phyloP scores from a whole-genome alignment of 2,797 vertebrate species.

The Tokudaia tokunoshimensis region DNA sequence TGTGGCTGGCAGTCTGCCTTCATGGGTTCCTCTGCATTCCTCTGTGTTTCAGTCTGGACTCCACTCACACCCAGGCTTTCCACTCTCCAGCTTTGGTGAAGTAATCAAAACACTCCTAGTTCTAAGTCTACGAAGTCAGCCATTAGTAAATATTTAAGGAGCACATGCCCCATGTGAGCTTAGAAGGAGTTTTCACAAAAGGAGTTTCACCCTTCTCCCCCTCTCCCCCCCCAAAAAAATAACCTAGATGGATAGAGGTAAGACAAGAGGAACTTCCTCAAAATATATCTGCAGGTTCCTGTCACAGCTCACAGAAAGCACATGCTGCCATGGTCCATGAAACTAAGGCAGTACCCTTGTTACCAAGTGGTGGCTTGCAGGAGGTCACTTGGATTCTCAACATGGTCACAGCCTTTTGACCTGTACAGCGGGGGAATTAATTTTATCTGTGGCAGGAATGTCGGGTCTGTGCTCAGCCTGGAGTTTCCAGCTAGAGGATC shows the following conservation, averaged over 20 bases:
- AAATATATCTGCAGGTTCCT: background rate
- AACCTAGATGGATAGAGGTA: too few relatives aligned
- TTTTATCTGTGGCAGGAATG: background rate
- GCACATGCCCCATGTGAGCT: background rate
- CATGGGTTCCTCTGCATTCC: background rate
- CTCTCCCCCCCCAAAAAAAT: too few relatives aligned
- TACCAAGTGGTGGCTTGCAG: accelerated
- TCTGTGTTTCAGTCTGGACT: background rate
- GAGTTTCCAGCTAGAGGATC: background rate
- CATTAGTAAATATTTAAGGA: background rate
- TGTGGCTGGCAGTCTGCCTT: background rate
- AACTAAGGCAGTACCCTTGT: background rate
- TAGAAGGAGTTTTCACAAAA: background rate
- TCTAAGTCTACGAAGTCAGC: background rate
- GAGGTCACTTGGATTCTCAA: background rate
- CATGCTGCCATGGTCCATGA: background rate
- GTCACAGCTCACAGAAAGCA: background rate
- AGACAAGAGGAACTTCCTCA: background rate
- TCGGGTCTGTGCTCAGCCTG: background rate
- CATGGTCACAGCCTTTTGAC: background rate
- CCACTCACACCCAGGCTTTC: background rate
- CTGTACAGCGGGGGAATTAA: background rate
- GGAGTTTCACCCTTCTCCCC: background rate
- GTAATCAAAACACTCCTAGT: background rate
- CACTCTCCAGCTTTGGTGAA: background rate